These are phyloP conservation scores for Hirtodrosophila alboralis DNA, from an alignment of 2,888 invertebrate genomes.

Conservation along the genomic window DNA sequence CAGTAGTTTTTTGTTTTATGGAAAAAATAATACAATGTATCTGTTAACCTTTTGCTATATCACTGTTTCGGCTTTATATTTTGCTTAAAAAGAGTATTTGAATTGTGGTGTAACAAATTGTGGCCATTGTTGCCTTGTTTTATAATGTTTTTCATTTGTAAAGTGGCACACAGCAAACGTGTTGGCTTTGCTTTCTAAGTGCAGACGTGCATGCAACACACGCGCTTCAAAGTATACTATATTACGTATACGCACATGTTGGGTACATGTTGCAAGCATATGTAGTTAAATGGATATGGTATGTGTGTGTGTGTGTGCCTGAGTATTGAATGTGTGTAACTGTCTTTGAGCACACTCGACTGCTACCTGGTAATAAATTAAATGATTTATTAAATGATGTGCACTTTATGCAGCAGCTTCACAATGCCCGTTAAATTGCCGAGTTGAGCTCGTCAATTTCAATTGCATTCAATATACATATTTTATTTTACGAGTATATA, in stretches of 20 bases:
- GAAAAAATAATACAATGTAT: no score
- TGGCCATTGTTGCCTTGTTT: conserved; percentile 6
- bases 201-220: conserved; percentile 43
- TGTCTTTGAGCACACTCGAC: conserved; percentile 9
- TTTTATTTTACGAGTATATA: no score
- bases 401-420: conserved; percentile 63
- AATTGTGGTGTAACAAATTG: neutral
- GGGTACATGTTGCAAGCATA: neutral
- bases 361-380: conserved; percentile 57
- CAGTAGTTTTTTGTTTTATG: no score
- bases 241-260: neutral
- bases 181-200: conserved; percentile 28
- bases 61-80: no score
- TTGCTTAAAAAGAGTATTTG: conserved; percentile 4
- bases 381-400: conserved; percentile 74
- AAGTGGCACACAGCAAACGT: conserved; percentile 48
- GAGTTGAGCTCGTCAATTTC: conserved; percentile 3
- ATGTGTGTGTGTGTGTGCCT: neutral
- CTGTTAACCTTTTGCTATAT: no score
- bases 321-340: neutral
- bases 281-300: neutral
- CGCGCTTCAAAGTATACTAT: conserved; percentile 41
- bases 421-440: conserved; percentile 17
- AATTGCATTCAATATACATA: no score
- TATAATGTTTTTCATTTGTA: conserved; percentile 53